These are phyloP conservation scores for Poecile montanus DNA, from an alignment of 2,797 vertebrate species.

Conservation along the genomic window DNA sequence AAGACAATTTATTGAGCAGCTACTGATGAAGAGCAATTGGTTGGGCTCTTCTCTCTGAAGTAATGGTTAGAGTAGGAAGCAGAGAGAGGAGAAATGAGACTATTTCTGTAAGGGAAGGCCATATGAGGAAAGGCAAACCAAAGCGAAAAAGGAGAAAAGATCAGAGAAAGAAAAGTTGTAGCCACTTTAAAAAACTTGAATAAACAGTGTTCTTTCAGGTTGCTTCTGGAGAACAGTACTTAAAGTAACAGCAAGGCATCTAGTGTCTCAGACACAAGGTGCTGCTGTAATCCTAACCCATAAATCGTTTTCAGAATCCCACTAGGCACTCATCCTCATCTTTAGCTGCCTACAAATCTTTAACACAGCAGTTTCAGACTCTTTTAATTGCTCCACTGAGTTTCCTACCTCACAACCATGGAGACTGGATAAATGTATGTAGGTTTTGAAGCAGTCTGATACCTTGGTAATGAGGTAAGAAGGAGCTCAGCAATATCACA, in stretches of 20 bases:
- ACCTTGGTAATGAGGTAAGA: constrained; percentile 37
- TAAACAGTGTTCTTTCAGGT: background rate
- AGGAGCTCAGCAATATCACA: background rate
- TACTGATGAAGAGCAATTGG: background rate
- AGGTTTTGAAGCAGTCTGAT: constrained; percentile 49
- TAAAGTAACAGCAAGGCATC: background rate
- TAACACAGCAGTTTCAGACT: background rate
- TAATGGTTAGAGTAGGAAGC: background rate
- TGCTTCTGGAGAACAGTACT: background rate
- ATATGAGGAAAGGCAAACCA: background rate
- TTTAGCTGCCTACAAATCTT: constrained; percentile 17
- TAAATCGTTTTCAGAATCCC: constrained; percentile 16
- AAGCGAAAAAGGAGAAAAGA: background rate
- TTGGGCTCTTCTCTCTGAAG: background rate
- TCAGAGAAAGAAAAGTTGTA: background rate
- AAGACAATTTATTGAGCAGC: background rate
- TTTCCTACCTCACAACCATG: background rate
- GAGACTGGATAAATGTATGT: background rate
- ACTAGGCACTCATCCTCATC: background rate
- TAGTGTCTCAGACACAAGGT: background rate
- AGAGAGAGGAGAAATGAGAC: background rate
- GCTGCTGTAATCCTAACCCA: background rate
- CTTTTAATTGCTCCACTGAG: constrained; percentile 37
- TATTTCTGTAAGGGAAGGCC: background rate
- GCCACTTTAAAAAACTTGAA: background rate